Percentiles rank a stretch among this genome's conserved stretches.
These are phyloP conservation scores for Macrobrachium rosenbergii DNA, from an alignment of 1,140 invertebrate genomes.

Conservation along the genomic window DNA sequence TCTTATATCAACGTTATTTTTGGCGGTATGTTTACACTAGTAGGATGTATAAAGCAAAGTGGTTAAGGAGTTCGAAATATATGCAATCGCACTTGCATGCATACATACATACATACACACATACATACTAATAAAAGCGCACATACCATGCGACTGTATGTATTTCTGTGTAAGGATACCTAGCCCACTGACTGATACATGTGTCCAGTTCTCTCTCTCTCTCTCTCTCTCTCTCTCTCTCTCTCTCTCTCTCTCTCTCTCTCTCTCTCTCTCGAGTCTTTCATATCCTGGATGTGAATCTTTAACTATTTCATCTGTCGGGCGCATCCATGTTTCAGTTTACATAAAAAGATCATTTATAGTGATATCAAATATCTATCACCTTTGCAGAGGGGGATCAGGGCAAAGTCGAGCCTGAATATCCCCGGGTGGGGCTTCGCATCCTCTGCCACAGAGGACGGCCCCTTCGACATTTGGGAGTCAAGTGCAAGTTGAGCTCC, in stretches of 20 bases:
- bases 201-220: background rate
- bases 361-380: too few species aligned
- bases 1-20: background rate
- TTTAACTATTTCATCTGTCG: too few species aligned
- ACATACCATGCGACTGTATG: background rate
- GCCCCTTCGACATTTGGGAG: too few species aligned
- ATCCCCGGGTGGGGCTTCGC: too few species aligned
- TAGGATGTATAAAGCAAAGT: background rate
- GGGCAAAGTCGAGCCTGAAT: too few species aligned
- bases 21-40: too few species aligned
- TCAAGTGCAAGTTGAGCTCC: too few species aligned
- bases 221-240: background rate
- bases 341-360: too few species aligned
- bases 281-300: background rate
- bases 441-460: too few species aligned
- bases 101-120: background rate
- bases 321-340: too few species aligned
- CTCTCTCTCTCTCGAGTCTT: background rate
- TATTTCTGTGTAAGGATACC: background rate
- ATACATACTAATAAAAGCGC: constrained; percentile 17
- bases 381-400: too few species aligned
- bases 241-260: constrained; percentile 1
- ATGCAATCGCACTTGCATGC: background rate
- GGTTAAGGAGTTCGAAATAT: background rate
- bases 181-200: background rate